Percentiles rank a stretch among this genome's conserved stretches.
Evolutionary conservation across 2,113 vertebrate genomes (phyloP).

Genomic region (Leptosomus discolor): DNA sequence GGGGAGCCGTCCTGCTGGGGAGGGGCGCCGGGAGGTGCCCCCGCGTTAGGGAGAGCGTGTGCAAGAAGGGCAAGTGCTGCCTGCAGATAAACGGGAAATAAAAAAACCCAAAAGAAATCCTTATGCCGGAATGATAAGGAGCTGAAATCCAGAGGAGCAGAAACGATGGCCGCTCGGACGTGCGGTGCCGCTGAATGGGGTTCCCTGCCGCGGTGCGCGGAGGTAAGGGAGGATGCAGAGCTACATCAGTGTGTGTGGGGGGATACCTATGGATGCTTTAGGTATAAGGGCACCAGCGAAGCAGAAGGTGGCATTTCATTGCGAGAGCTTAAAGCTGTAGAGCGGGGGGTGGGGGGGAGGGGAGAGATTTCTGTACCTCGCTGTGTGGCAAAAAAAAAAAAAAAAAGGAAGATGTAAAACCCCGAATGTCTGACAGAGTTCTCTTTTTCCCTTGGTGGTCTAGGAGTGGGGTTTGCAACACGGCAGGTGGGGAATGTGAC

Average conservation of each 20-base stretch:
- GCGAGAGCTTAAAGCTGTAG: not conserved
- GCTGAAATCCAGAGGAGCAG: not conserved
- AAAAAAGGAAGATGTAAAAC: not conserved
- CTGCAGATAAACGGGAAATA: not conserved
- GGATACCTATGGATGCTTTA: rapidly evolving
- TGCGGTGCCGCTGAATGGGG: not conserved
- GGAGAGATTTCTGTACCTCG: not conserved
- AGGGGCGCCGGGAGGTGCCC: not conserved
- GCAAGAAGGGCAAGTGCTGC: not conserved
- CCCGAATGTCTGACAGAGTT: not conserved
- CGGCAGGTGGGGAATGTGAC: constrained; percentile 91
- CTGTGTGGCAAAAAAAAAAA: too few species aligned
- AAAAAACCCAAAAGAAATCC: not conserved
- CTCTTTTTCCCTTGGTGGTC: not conserved
- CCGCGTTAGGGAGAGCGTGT: not conserved
- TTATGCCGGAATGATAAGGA: not conserved
- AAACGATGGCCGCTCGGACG: too few species aligned
- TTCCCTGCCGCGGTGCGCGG: not conserved
- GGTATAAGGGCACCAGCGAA: not conserved
- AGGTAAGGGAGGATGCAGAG: not conserved
- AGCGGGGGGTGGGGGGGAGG: too few species aligned
- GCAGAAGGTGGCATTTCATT: not conserved
- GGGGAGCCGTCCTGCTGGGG: not conserved
- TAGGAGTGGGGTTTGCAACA: constrained; percentile 90
- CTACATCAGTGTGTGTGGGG: rapidly evolving